Evolutionary conservation across 2,888 invertebrate genomes (phyloP).

Genomic region (Myopa tessellatipennis): DNA sequence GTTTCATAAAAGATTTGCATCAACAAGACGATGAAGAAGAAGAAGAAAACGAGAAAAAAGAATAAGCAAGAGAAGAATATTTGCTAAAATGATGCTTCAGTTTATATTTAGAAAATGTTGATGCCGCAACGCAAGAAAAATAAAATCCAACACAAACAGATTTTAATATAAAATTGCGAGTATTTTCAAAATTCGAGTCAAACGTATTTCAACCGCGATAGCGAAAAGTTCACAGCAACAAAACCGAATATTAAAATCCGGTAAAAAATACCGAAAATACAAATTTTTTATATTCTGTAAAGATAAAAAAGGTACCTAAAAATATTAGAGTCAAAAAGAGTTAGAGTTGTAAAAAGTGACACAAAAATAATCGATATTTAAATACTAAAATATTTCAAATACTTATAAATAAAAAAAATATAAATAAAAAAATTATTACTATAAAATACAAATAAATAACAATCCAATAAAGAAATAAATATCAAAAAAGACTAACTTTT

Average conservation of each 20-base stretch:
- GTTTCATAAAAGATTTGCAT: neutral
- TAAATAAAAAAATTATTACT: neutral
- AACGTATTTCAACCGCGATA: conserved; percentile 49
- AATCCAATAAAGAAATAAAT: too few relatives aligned
- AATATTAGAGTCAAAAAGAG: neutral
- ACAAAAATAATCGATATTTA: too few relatives aligned
- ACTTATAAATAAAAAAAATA: neutral
- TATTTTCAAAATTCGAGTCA: conserved; percentile 48
- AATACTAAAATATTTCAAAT: neutral
- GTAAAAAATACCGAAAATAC: neutral
- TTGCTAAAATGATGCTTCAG: conserved; percentile 46
- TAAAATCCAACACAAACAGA: conserved; percentile 28
- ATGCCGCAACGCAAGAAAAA: conserved; percentile 52
- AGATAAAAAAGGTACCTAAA: conserved; percentile 16
- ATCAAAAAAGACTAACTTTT: too few relatives aligned
- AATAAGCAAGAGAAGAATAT: neutral
- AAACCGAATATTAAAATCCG: conserved; percentile 3
- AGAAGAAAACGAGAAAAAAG: neutral
- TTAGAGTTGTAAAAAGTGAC: too few relatives aligned
- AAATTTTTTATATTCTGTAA: neutral
- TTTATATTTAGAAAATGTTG: conserved; percentile 58
- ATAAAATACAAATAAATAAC: neutral
- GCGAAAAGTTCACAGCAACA: conserved; percentile 43
- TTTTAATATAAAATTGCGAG: conserved; percentile 55
- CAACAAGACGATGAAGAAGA: neutral